phyloP scores from a whole-genome alignment of 1,140 invertebrate genomes.

The Acromyrmex charruanus region DNA sequence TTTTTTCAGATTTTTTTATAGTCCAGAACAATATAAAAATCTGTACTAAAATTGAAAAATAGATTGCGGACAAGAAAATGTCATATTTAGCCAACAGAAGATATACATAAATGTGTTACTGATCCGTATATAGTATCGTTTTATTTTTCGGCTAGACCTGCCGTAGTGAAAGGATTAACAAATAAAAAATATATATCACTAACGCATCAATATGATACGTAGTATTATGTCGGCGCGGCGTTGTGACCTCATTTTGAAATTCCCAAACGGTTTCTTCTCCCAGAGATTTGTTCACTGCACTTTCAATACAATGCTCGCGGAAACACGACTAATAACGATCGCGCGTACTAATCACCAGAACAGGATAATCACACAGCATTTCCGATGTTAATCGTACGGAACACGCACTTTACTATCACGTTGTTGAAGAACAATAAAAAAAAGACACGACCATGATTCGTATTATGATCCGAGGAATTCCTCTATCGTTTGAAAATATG shows the following conservation, averaged over 20 bases:
- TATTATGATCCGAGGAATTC: neutral
- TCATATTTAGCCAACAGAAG: too few relatives aligned
- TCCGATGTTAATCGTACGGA: neutral
- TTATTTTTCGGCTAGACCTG: neutral
- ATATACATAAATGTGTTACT: too few relatives aligned
- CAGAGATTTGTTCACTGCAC: neutral
- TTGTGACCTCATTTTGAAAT: neutral
- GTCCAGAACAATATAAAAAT: too few relatives aligned
- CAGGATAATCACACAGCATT: neutral
- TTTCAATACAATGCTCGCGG: neutral
- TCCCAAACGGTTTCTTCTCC: neutral
- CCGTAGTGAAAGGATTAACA: neutral
- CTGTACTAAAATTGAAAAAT: too few relatives aligned
- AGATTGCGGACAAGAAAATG: too few relatives aligned
- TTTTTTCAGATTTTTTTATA: too few relatives aligned
- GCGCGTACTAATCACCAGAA: constrained; percentile 14
- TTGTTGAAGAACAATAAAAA: neutral
- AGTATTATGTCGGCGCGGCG: neutral
- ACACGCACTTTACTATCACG: neutral
- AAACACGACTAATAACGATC: neutral
- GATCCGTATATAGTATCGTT: neutral
- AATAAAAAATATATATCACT: neutral
- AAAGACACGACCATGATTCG: neutral
- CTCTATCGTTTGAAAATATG: neutral
- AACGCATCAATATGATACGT: too few relatives aligned